Evolutionary conservation across 2,888 invertebrate species (phyloP).

Genomic region (Drosophila paramelanica): DNA sequence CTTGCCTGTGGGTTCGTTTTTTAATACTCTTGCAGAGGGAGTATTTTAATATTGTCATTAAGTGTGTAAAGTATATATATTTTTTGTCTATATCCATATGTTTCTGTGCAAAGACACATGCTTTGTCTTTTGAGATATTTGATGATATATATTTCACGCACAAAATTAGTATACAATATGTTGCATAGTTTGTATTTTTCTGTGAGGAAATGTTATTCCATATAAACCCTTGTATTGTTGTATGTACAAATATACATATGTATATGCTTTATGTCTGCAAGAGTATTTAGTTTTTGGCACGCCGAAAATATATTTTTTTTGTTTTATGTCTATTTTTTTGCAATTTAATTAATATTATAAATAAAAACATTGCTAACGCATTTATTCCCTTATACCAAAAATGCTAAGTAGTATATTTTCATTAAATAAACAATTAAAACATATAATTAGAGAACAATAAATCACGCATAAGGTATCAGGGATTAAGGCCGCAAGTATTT

Average conservation of each 20-base stretch:
- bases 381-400: conserved; percentile 2
- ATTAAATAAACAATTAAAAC: not conserved
- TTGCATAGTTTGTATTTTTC: too few relatives aligned
- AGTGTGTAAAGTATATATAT: not conserved
- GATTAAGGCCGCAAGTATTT: conserved; percentile 1
- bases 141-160: too few relatives aligned
- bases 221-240: not conserved
- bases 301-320: not conserved
- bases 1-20: conserved; percentile 12
- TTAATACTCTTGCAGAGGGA: conserved; percentile 9
- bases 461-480: conserved; percentile 9
- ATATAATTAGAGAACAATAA: not conserved
- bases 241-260: not conserved
- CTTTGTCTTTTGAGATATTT: too few relatives aligned
- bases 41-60: not conserved
- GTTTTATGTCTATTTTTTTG: not conserved
- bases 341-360: too few relatives aligned
- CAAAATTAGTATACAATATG: too few relatives aligned
- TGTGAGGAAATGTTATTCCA: too few relatives aligned
- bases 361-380: not conserved
- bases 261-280: conserved; percentile 7
- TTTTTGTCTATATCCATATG: too few relatives aligned
- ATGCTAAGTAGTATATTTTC: conserved; percentile 19
- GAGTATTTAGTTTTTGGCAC: not conserved
- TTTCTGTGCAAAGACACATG: too few relatives aligned